phyloP scores from a whole-genome alignment of 2,888 invertebrate species.

The Frankliniella fusca region DNA sequence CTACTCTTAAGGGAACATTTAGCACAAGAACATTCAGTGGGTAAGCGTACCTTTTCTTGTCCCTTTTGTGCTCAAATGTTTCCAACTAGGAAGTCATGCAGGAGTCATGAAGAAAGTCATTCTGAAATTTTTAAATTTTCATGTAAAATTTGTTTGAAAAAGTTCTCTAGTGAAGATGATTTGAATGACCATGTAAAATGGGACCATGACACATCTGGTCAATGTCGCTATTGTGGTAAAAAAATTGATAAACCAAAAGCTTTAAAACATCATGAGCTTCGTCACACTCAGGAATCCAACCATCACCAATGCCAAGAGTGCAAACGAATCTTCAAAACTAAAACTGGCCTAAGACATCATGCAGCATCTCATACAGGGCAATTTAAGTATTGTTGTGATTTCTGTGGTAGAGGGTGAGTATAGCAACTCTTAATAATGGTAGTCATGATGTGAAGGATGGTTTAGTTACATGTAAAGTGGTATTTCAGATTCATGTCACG shows the following conservation, averaged over 20 bases:
- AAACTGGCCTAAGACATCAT: slow-evolving; percentile 38
- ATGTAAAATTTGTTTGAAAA: not conserved
- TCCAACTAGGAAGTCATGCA: not conserved
- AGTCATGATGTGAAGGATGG: not conserved
- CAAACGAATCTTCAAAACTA: slow-evolving; percentile 38
- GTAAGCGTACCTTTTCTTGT: not conserved
- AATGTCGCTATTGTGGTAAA: slow-evolving; percentile 38
- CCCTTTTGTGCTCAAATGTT: not conserved
- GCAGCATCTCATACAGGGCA: slow-evolving; percentile 38
- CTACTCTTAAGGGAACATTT: not conserved
- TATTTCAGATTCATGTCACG: slow-evolving; percentile 37
- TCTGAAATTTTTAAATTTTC: not conserved
- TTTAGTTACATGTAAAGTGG: not conserved
- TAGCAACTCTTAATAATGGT: not conserved
- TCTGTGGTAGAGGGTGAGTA: slow-evolving; percentile 36
- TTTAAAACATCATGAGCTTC: slow-evolving; percentile 27
- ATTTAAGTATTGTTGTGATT: slow-evolving; percentile 39
- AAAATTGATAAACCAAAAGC: slow-evolving; percentile 33
- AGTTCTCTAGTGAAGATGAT: slow-evolving; percentile 31
- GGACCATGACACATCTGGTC: slow-evolving; percentile 36
- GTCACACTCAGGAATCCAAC: slow-evolving; percentile 34
- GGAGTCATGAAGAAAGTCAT: not conserved
- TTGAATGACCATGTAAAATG: slow-evolving; percentile 37
- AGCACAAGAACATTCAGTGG: not conserved
- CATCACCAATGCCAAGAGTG: slow-evolving; percentile 38